A percentile compares a stretch with the other conserved stretches of the same genome.
Conservation (phyloP, 2,113 vertebrate species). For the Ailuropoda melanoleuca region DNA sequence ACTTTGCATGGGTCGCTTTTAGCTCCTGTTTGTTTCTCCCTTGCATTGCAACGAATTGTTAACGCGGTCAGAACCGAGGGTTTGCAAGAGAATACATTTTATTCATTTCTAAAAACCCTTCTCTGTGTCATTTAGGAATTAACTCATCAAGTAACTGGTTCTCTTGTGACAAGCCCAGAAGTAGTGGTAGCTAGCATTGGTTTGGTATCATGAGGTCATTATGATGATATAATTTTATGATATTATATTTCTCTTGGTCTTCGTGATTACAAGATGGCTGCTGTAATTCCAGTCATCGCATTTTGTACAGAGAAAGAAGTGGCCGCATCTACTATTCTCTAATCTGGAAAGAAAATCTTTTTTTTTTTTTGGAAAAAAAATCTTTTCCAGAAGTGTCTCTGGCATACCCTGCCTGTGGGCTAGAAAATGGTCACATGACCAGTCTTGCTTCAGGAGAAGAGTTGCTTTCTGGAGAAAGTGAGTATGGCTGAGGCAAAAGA, state of each 20-base stretch:
- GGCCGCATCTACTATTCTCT: background rate
- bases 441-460: background rate
- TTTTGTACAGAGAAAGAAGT: background rate
- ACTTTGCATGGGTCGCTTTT: background rate
- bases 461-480: background rate
- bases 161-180: background rate
- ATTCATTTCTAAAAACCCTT: background rate
- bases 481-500: background rate
- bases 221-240: background rate
- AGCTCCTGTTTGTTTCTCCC: background rate
- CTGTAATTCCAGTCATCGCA: background rate
- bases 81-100: conserved; percentile 1
- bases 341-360: background rate
- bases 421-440: background rate
- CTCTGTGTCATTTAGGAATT: background rate
- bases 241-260: background rate
- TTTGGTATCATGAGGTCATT: background rate
- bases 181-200: background rate
- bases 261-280: background rate
- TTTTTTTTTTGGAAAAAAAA: background rate
- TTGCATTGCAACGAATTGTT: background rate
- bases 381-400: background rate
- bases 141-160: background rate
- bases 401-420: background rate
- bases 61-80: background rate